Base-by-base conservation (phyloP, 2,888 invertebrate genomes). In the Lithophane ornitopus region DNA sequence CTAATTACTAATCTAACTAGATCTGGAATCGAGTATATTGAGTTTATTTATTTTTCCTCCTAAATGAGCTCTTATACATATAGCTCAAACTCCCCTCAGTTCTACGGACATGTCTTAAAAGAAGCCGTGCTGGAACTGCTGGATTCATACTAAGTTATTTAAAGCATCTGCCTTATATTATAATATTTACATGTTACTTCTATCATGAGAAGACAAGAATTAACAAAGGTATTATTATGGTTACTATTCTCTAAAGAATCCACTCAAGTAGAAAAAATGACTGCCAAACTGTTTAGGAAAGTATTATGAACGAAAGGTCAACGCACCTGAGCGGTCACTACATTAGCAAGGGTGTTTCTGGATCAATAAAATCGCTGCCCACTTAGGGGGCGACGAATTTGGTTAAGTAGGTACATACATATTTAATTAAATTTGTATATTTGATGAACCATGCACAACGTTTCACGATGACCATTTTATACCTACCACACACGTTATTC, bases 301-400 rank as follows among this genome's bases (percentile, higher is more conserved):
- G 11, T 16, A 39, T 54, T 41, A 61, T 56, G 22, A 54, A 59
- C 74, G 49, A 44, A 34, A 19, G 58, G 76, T 88, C 79, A 81
- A 65, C 49, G 88, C 39, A 65, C 83, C 34, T 12, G 2, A 28
- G 46, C 19, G 81, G 89, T 85, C 87, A 87, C 54, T 82, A 34
- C 75, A 75, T 49, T 77, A n/a, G 16, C n/a, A 26, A 76, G 89
- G 89, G 88, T 81, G 79, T 62, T 80, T 62, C 69, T 70, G 73
- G 87, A 87, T 87, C 89, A 80, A 89, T 89, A 89, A 41, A 58
- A 41, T 81, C 75, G 72, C 80, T 83, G 72, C 3, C 63, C 59
- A 74, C 69, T 62, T 54, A 76, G 85, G 89, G 87, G 79, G 65
- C 61, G 44, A 19, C 39, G 58, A 66, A 72, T 84, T 72, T 70